phyloP scores from a whole-genome alignment of 2,113 vertebrate species.

The Heloderma charlesbogerti region DNA sequence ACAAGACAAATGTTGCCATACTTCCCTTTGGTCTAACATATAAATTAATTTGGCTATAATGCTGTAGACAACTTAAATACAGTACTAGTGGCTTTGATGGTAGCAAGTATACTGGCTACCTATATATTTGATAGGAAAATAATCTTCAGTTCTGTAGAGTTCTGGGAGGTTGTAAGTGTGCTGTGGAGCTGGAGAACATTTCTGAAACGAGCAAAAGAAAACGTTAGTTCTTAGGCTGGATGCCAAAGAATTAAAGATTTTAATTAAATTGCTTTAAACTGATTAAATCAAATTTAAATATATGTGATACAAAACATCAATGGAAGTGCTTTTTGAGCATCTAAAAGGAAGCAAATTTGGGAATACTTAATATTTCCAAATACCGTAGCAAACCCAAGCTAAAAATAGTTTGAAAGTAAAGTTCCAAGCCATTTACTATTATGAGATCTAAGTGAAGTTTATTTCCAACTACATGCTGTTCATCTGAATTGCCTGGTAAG shows the following conservation, averaged over 20 bases:
- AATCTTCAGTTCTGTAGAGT: slow-evolving; percentile 59
- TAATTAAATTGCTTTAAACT: not conserved
- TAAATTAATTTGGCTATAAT: slow-evolving; percentile 21
- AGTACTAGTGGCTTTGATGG: not conserved
- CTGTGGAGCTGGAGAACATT: not conserved
- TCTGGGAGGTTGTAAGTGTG: slow-evolving; percentile 22
- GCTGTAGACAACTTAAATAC: not conserved
- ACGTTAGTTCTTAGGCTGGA: slow-evolving; percentile 16
- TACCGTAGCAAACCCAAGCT: not conserved
- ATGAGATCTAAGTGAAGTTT: not conserved
- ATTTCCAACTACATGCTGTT: not conserved
- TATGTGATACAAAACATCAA: not conserved
- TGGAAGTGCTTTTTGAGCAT: not conserved
- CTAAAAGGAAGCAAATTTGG: not conserved
- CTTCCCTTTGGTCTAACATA: not conserved
- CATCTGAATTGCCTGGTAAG: not conserved
- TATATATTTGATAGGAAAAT: slow-evolving; percentile 43
- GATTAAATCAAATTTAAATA: not conserved
- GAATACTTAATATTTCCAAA: not conserved
- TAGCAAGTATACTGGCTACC: slow-evolving; percentile 17
- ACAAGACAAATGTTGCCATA: not conserved
- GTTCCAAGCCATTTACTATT: not conserved
- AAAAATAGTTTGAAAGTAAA: not conserved
- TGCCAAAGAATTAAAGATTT: not conserved
- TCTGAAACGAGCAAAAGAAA: slow-evolving; percentile 64